Evolutionary conservation across 2,888 invertebrate genomes (phyloP), one percentile per base, ranked within the genome.

Genomic region (Notodonta dromedarius): DNA sequence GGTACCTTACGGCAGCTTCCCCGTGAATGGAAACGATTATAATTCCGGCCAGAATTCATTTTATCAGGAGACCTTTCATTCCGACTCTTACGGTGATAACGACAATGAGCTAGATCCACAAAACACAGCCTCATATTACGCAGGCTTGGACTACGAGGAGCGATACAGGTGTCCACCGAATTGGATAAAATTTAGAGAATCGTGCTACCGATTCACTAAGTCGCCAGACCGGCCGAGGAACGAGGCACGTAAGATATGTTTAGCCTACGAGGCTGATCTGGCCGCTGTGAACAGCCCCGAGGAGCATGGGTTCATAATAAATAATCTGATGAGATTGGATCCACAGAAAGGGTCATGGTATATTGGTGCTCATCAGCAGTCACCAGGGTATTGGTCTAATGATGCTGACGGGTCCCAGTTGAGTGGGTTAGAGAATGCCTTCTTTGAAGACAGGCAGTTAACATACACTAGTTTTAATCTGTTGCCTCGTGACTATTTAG

Each of bases 161-260:
- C 80, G 91, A 56, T 92, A 90, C 67, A 85, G 75, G 60, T 99
- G 99, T 87, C 98, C 98, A 0, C 96, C 96, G 59, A 95, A 97
- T 84, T 99, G 99, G 99, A 89, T 96, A n/a, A 95, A 95, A 42
- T 97, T 95, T 81, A 95, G 96, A 69, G 96, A 96, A 65, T 96
- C 96, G 0, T 99, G 99, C 86, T 98, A 98, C 85, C 95, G 97
- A 58, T 99, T 98, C 80, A 97, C 97, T 4, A 97, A 97, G 79
- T 98, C 98, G 6, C 98, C 98, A 0, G 94, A 96, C 74, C 96
- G 96, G 61, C 95, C 95, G 52, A 95, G 96, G 80, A 96, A 95
- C 74, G 98, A 98, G 76, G 98, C 98, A 0, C 95, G 96, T 73
- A 95, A 95, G 78, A 96, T 97, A 74, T 98, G 98, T 83, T 96